Percentiles rank a stretch among this genome's conserved stretches.
Evolutionary conservation across 2,113 vertebrate species (phyloP).

Genomic region (Gobius niger): DNA sequence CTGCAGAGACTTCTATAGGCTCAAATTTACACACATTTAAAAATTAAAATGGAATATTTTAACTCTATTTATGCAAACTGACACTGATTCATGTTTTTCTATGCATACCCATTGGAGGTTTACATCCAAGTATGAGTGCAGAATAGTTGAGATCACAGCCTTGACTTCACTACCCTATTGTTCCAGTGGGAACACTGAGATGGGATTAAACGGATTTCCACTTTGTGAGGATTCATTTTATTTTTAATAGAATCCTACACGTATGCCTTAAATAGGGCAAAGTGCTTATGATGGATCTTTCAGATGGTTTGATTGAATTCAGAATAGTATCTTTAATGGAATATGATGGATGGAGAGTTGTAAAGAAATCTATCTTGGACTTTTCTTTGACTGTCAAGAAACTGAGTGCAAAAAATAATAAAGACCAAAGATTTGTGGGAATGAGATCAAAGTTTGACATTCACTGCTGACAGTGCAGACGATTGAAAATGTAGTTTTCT

Average conservation of each 20-base stretch:
- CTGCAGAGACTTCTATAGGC: too few species aligned
- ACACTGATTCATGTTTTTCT: too few species aligned
- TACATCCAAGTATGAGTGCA: neutral
- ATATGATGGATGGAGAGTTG: slow-evolving; percentile 2
- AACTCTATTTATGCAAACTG: too few species aligned
- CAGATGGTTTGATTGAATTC: slow-evolving; percentile 5
- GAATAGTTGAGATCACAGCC: neutral
- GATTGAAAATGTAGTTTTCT: neutral
- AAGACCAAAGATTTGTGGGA: neutral
- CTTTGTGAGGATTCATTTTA: neutral
- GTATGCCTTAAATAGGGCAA: neutral
- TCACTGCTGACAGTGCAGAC: slow-evolving; percentile 12
- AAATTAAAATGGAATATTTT: too few species aligned
- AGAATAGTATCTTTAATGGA: neutral
- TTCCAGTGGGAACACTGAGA: neutral
- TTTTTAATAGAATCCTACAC: neutral
- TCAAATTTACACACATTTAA: too few species aligned
- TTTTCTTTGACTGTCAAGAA: neutral
- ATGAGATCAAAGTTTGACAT: slow-evolving; percentile 33
- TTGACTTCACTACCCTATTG: neutral
- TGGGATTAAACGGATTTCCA: neutral
- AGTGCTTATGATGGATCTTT: neutral
- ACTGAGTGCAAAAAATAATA: neutral
- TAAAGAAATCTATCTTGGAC: neutral
- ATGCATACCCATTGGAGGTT: too few species aligned